Evolutionary conservation across 1,140 invertebrate genomes (phyloP).

Genomic region (Protaetia brevitarsis): DNA sequence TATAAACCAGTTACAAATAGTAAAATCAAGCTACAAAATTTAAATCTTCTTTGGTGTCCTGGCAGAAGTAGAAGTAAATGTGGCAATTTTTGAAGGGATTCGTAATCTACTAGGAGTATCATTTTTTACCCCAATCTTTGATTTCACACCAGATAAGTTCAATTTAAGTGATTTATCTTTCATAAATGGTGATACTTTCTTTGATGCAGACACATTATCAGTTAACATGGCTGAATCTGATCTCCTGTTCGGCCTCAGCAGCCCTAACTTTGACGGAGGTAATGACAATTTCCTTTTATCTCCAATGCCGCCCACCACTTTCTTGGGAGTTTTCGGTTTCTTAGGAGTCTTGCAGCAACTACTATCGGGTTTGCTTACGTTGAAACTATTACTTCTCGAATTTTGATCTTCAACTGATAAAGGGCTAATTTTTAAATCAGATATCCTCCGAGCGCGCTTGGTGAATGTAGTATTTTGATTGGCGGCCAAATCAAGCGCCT

Average conservation of each 20-base stretch:
- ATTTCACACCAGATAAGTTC: too few relatives aligned
- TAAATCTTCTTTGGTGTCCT: not conserved
- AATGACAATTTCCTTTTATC: not conserved
- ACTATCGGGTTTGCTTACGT: not conserved
- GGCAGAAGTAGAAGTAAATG: not conserved
- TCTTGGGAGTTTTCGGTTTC: not conserved
- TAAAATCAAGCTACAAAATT: not conserved
- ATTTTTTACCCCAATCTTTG: not conserved
- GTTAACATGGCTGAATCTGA: not conserved
- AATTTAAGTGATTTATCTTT: not conserved
- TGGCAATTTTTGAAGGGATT: not conserved
- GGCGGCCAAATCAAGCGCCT: not conserved
- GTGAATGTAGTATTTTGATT: slow-evolving; percentile 19
- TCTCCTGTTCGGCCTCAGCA: too few relatives aligned
- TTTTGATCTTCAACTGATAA: not conserved
- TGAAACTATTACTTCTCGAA: not conserved
- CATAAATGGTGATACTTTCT: not conserved
- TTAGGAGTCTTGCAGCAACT: not conserved
- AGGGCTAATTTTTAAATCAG: not conserved
- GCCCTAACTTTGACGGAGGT: not conserved
- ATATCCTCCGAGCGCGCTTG: not conserved
- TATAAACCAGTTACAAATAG: not conserved
- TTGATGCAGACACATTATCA: not conserved
- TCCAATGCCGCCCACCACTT: not conserved
- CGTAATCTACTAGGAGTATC: not conserved